Evolutionary conservation across 2,113 vertebrate genomes (phyloP).

Genomic region (Motacilla alba): DNA sequence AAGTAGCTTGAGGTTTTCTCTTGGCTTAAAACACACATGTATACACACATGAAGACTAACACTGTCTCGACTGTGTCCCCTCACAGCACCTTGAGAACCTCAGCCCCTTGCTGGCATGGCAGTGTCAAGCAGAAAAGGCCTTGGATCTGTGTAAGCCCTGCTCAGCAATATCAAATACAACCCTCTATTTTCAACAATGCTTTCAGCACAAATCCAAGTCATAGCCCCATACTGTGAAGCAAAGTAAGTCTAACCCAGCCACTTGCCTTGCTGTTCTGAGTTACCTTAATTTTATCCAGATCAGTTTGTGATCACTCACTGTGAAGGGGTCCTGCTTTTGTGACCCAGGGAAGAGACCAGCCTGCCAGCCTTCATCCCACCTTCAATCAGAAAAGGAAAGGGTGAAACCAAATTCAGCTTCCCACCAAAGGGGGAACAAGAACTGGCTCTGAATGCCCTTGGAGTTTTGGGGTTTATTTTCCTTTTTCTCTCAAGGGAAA

Average conservation of each 20-base stretch:
- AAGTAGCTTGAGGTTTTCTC: neutral
- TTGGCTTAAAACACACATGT: neutral
- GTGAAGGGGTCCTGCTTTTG: neutral
- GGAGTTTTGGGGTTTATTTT: neutral
- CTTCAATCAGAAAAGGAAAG: neutral
- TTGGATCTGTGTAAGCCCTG: neutral
- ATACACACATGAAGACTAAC: neutral
- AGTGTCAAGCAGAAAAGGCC: neutral
- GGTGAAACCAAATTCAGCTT: neutral
- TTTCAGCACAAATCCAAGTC: neutral
- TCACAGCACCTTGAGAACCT: neutral
- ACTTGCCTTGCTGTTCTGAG: neutral
- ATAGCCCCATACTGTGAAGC: neutral
- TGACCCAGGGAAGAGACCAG: neutral
- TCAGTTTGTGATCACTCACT: neutral
- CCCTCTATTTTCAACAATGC: neutral
- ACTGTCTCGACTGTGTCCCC: fast-evolving
- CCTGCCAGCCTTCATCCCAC: neutral
- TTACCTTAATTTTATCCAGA: neutral
- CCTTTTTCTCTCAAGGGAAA: neutral
- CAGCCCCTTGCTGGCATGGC: neutral
- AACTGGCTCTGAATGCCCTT: neutral
- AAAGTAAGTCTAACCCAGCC: neutral
- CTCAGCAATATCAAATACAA: neutral
- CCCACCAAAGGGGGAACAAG: neutral